These are phyloP conservation scores for Brachylomia viminalis DNA, from an alignment of 2,888 invertebrate genomes.

Conservation along the genomic window DNA sequence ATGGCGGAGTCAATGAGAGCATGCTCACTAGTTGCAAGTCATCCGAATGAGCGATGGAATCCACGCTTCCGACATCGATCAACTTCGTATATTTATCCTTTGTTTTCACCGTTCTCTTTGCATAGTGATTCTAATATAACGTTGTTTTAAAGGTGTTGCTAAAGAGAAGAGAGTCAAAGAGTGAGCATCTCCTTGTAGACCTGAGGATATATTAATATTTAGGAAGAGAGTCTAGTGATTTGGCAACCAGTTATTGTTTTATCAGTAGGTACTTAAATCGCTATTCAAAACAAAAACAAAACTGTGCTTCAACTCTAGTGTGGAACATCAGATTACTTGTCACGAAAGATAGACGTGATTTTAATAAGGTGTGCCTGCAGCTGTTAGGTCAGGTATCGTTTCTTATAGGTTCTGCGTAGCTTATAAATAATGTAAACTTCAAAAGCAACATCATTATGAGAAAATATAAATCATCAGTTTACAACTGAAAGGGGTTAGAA, in stretches of 20 bases:
- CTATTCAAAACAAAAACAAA: not conserved
- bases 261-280: not conserved
- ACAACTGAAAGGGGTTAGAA: slow-evolving; percentile 50
- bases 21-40: slow-evolving; percentile 88
- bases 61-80: slow-evolving; percentile 88
- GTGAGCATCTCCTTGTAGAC: not conserved
- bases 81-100: slow-evolving; percentile 75
- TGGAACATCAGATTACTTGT: not conserved
- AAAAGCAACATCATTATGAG: slow-evolving; percentile 26
- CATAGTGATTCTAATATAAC: slow-evolving; percentile 36
- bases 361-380: slow-evolving; percentile 6
- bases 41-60: slow-evolving; percentile 85
- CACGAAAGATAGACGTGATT: slow-evolving; percentile 16
- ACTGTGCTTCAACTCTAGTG: not conserved
- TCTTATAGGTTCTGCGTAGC: slow-evolving; percentile 24
- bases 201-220: no score
- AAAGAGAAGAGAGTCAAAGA: not conserved
- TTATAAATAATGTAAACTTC: slow-evolving; percentile 23
- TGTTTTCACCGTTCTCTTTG: slow-evolving; percentile 74
- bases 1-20: slow-evolving; percentile 89
- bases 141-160: not conserved
- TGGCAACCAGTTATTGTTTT: not conserved
- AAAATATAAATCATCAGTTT: slow-evolving; percentile 44
- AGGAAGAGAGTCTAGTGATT: not conserved
- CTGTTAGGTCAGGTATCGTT: not conserved